Conservation (phyloP, 2,888 invertebrate species). For the Linyphia triangularis region DNA sequence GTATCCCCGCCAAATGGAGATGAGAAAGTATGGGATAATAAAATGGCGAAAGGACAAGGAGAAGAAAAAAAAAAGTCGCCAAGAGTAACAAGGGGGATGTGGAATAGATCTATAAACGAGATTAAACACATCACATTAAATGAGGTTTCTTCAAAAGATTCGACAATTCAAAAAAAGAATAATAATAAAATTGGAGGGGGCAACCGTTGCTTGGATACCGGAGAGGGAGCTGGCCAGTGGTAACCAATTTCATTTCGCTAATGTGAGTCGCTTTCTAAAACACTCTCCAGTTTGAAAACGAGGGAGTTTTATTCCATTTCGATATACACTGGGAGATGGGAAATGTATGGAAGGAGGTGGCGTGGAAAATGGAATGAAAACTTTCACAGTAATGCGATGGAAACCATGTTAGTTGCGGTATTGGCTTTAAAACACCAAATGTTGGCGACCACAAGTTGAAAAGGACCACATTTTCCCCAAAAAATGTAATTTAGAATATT, state of each 20-base stretch:
- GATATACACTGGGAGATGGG: conserved; percentile 23
- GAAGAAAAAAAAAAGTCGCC: not conserved
- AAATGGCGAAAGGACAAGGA: not conserved
- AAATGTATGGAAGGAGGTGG: not conserved
- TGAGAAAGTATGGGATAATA: conserved; percentile 46
- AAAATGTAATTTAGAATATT: too few relatives aligned
- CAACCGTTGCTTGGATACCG: conserved; percentile 50
- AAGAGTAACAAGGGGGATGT: too few relatives aligned
- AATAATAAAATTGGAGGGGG: conserved; percentile 10
- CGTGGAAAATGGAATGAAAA: not conserved
- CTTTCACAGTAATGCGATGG: not conserved
- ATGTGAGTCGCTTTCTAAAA: conserved; percentile 70
- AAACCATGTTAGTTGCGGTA: not conserved
- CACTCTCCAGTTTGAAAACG: conserved; percentile 46
- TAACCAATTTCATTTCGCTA: conserved; percentile 72
- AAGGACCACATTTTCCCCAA: too few relatives aligned
- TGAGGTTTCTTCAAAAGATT: conserved; percentile 56
- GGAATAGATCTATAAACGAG: conserved; percentile 72
- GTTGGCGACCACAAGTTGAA: too few relatives aligned
- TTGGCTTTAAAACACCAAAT: not conserved
- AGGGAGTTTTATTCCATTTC: conserved; percentile 59
- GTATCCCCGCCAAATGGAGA: conserved; percentile 37
- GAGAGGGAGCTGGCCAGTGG: conserved; percentile 40
- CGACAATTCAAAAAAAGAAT: conserved; percentile 41
- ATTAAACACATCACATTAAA: conserved; percentile 75